A percentile compares a stretch with the other conserved stretches of the same genome.
Conservation (phyloP, 2,113 vertebrate genomes). For the Asarcornis scutulata region DNA sequence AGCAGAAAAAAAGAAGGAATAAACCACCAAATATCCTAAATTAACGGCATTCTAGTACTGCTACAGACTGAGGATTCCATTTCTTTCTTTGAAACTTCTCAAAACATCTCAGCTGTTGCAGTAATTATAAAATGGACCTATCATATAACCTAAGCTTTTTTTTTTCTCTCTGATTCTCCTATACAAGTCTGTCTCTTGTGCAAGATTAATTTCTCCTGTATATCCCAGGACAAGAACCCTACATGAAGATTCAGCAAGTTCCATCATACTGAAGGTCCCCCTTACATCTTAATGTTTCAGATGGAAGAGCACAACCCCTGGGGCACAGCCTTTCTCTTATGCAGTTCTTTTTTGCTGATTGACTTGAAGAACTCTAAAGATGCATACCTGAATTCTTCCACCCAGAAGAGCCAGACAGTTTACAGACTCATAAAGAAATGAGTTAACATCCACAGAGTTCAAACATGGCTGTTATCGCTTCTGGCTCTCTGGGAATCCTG, state of each 20-base stretch:
- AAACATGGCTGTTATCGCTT: neutral
- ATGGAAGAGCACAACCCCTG: neutral
- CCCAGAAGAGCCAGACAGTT: neutral
- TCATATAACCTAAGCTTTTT: neutral
- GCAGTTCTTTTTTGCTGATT: neutral
- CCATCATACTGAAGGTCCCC: neutral
- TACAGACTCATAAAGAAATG: neutral
- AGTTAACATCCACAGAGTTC: neutral
- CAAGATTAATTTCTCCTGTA: neutral
- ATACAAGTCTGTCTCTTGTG: neutral
- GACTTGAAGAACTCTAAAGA: neutral
- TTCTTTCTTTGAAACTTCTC: neutral
- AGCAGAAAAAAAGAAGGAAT: accelerated
- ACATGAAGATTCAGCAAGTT: neutral
- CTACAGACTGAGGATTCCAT: neutral
- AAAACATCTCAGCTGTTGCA: neutral
- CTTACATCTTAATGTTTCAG: neutral
- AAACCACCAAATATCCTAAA: neutral
- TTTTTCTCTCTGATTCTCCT: neutral
- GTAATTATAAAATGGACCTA: neutral
- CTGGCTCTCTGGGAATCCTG: neutral
- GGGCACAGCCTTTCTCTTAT: neutral
- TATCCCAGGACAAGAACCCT: neutral
- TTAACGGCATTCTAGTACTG: neutral
- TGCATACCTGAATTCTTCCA: neutral